Conservation (phyloP, 2,888 invertebrate genomes). For the Alentia gelatinosa region DNA sequence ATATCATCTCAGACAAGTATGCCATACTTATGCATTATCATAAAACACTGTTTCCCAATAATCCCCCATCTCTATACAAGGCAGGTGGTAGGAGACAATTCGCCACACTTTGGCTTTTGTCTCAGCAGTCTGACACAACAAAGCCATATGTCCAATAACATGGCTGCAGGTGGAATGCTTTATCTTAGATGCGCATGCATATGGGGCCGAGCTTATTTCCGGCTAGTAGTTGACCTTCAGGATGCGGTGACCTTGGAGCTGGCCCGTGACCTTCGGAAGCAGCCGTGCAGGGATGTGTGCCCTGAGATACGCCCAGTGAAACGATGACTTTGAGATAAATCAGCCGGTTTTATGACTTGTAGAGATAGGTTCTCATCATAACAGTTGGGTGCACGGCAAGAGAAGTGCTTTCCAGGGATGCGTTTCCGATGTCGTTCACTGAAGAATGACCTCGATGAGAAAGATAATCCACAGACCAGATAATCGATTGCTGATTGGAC, state of each 20-base stretch:
- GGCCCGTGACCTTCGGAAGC: not conserved
- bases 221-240: not conserved
- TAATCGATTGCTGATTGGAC: too few relatives aligned
- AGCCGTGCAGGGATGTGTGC: not conserved
- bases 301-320: not conserved
- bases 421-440: not conserved
- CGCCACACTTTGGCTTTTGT: too few relatives aligned
- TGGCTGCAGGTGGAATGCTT: not conserved
- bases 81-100: too few relatives aligned
- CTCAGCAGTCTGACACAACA: not conserved
- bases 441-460: not conserved
- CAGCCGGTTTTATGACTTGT: not conserved
- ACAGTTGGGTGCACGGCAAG: not conserved
- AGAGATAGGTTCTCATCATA: slow-evolving; percentile 7
- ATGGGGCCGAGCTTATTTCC: not conserved
- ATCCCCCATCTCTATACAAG: too few relatives aligned
- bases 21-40: too few relatives aligned
- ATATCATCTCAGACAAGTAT: too few relatives aligned
- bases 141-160: not conserved
- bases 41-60: too few relatives aligned
- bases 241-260: not conserved
- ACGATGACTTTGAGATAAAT: slow-evolving; percentile 34
- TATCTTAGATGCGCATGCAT: not conserved
- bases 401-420: too few relatives aligned
- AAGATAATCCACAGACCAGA: not conserved